phyloP scores from a whole-genome alignment of 2,797 vertebrate species.

The Neostethus bicornis region DNA sequence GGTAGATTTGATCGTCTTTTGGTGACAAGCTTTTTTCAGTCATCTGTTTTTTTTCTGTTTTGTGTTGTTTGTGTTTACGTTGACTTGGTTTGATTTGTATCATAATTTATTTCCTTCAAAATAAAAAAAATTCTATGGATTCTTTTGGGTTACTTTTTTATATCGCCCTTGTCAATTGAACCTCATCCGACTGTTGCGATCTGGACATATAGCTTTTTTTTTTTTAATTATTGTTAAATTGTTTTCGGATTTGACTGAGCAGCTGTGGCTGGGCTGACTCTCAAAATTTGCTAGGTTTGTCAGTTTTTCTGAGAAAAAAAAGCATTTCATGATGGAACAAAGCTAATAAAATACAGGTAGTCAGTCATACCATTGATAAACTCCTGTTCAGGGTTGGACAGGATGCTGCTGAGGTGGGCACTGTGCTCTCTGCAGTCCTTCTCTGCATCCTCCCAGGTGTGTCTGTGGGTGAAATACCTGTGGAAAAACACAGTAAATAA shows the following conservation, averaged over 20 bases:
- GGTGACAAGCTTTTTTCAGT: background rate
- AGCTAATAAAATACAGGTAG: slow-evolving; percentile 15
- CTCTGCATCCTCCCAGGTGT: slow-evolving; percentile 96
- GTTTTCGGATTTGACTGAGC: background rate
- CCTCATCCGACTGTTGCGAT: too few relatives aligned
- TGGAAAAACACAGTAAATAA: slow-evolving; percentile 12
- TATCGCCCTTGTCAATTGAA: too few relatives aligned
- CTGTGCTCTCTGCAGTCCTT: slow-evolving; percentile 92
- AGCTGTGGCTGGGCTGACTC: background rate
- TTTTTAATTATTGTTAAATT: background rate
- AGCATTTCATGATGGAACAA: background rate
- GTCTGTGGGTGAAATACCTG: slow-evolving; percentile 87
- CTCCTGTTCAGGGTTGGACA: slow-evolving; percentile 85
- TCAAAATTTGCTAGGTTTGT: background rate
- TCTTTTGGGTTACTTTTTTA: too few relatives aligned
- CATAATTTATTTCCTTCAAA: background rate
- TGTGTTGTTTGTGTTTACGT: background rate
- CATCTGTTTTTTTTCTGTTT: background rate
- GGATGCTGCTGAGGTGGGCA: slow-evolving; percentile 90
- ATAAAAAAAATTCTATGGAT: background rate
- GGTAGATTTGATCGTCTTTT: background rate
- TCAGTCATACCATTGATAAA: slow-evolving; percentile 90
- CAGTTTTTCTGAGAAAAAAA: background rate
- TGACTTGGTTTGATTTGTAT: background rate
- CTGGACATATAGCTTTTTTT: too few relatives aligned